phyloP scores from a whole-genome alignment of 2,113 vertebrate genomes.

The Mormyrus iriodes region DNA sequence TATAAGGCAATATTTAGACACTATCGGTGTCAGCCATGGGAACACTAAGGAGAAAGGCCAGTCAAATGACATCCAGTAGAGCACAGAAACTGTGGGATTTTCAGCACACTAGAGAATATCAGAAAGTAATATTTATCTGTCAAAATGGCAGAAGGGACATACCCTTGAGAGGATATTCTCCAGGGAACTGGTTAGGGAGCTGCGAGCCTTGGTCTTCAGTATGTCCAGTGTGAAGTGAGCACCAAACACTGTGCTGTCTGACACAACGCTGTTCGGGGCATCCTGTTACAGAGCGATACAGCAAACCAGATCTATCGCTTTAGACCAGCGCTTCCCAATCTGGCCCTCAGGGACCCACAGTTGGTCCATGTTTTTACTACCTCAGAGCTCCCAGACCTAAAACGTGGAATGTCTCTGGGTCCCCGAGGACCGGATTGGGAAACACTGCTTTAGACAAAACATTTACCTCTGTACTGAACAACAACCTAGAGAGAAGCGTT shows the following conservation, averaged over 20 bases:
- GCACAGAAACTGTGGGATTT: neutral
- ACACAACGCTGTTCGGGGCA: constrained; percentile 58
- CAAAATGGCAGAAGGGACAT: constrained; percentile 38
- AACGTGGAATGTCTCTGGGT: neutral
- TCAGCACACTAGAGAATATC: neutral
- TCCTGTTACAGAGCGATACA: constrained; percentile 57
- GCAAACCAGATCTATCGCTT: neutral
- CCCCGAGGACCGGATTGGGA: neutral
- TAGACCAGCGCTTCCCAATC: neutral
- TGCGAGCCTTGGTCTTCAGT: constrained; percentile 91
- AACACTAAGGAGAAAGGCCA: neutral
- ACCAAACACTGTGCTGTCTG: constrained; percentile 62
- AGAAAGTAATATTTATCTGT: neutral
- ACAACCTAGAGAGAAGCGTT: neutral
- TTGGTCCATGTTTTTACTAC: neutral
- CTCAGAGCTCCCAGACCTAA: neutral
- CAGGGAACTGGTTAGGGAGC: constrained; percentile 90
- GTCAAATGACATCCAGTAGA: neutral
- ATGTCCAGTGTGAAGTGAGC: constrained; percentile 90
- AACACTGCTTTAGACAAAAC: neutral
- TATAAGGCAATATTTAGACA: neutral
- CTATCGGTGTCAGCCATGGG: neutral
- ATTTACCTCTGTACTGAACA: neutral
- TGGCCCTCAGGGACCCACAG: neutral
- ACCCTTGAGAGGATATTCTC: constrained; percentile 98